These are phyloP conservation scores for Pseudomyrmex pallidus DNA, from an alignment of 1,140 invertebrate genomes.

Conservation along the genomic window DNA sequence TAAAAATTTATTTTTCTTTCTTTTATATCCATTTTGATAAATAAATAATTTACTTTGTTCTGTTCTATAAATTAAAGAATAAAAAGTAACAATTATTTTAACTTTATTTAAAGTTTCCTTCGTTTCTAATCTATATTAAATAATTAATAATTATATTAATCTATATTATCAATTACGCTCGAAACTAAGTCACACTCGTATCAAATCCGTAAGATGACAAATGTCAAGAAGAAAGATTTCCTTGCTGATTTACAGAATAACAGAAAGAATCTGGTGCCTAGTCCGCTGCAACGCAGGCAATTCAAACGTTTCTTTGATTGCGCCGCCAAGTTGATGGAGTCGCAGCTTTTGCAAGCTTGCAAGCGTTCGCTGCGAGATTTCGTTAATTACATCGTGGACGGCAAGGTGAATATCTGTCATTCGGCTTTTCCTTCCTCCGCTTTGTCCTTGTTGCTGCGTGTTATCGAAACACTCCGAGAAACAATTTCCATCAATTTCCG, in stretches of 20 bases:
- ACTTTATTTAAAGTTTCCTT: too few relatives aligned
- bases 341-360: slow-evolving; percentile 92
- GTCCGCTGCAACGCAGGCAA: slow-evolving; percentile 88
- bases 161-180: not conserved
- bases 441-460: not conserved
- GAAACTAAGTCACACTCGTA: too few relatives aligned
- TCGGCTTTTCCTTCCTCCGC: slow-evolving; percentile 17
- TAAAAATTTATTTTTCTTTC: too few relatives aligned
- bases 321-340: slow-evolving; percentile 93
- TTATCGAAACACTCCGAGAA: slow-evolving; percentile 22
- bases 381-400: slow-evolving; percentile 88
- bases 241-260: slow-evolving; percentile 86
- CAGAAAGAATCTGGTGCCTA: slow-evolving; percentile 91
- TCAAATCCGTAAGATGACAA: not conserved
- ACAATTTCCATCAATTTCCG: slow-evolving; percentile 35
- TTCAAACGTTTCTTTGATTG: slow-evolving; percentile 94
- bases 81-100: too few relatives aligned
- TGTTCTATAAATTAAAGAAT: too few relatives aligned
- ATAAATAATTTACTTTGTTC: too few relatives aligned
- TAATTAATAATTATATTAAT: not conserved
- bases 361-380: slow-evolving; percentile 92
- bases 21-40: too few relatives aligned
- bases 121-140: too few relatives aligned
- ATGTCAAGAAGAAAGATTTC: not conserved
- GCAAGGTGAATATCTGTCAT: slow-evolving; percentile 45